Conservation (phyloP, 2,113 vertebrate genomes). For the Cercocebus atys region DNA sequence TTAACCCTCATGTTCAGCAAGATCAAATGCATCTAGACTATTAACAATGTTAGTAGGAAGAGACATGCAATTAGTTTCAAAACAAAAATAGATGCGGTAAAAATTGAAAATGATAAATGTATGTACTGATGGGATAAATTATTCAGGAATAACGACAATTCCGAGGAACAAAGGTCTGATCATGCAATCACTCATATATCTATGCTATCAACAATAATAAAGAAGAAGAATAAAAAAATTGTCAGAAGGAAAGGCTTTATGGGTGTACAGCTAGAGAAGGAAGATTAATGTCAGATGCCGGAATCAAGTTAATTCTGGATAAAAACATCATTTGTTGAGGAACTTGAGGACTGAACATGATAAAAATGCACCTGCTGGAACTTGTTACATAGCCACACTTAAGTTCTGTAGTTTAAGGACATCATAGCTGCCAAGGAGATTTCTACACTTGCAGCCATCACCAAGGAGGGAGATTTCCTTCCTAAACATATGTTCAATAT, state of each 20-base stretch:
- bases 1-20: not conserved
- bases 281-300: not conserved
- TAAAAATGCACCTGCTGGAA: not conserved
- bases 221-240: not conserved
- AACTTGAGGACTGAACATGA: not conserved
- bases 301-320: not conserved
- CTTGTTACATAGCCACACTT: not conserved
- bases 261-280: not conserved
- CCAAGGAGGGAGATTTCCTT: not conserved
- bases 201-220: not conserved
- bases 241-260: not conserved
- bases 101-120: not conserved
- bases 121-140: not conserved
- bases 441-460: not conserved
- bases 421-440: not conserved
- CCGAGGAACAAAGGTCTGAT: not conserved
- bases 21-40: not conserved
- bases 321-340: not conserved
- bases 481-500: not conserved
- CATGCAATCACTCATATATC: not conserved
- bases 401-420: not conserved
- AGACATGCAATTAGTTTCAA: not conserved
- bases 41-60: not conserved
- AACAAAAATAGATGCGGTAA: not conserved
- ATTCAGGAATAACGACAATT: not conserved